Conservation (phyloP, 2,113 vertebrate species). For the Cololabis saira region DNA sequence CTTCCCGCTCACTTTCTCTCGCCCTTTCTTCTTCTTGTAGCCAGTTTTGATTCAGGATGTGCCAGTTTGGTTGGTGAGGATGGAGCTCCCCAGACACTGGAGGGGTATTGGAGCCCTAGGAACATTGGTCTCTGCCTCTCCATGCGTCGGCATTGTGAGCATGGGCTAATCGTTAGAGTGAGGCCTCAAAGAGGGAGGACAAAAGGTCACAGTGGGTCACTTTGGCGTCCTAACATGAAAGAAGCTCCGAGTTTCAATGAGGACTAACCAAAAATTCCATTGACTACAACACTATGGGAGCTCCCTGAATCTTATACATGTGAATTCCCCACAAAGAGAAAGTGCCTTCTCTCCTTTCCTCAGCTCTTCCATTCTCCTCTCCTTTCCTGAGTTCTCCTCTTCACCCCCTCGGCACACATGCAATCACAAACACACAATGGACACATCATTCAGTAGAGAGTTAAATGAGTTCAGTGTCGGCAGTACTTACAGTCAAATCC, state of each 20-base stretch:
- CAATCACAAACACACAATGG: constrained; percentile 47
- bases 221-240: constrained; percentile 81
- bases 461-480: constrained; percentile 75
- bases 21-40: constrained; percentile 60
- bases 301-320: constrained; percentile 74
- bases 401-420: constrained; percentile 15
- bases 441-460: constrained; percentile 49
- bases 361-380: constrained; percentile 24
- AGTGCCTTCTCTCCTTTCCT: constrained; percentile 33
- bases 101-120: constrained; percentile 67
- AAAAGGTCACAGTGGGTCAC: constrained; percentile 83
- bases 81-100: constrained; percentile 64
- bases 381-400: constrained; percentile 6
- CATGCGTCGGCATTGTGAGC: constrained; percentile 76
- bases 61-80: constrained; percentile 65
- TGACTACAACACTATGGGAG: constrained; percentile 73
- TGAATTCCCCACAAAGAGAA: constrained; percentile 60
- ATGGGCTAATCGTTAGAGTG: constrained; percentile 79
- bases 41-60: constrained; percentile 75
- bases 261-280: constrained; percentile 82
- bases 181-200: constrained; percentile 80
- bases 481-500: constrained; percentile 71
- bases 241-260: constrained; percentile 82
- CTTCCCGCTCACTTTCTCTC: constrained; percentile 35
- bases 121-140: constrained; percentile 73